Percentiles rank a stretch among this genome's conserved stretches.
phyloP scores from a whole-genome alignment of 30 jellyfish, hydroid and myxozoan species.

The Aurelia sp. region DNA sequence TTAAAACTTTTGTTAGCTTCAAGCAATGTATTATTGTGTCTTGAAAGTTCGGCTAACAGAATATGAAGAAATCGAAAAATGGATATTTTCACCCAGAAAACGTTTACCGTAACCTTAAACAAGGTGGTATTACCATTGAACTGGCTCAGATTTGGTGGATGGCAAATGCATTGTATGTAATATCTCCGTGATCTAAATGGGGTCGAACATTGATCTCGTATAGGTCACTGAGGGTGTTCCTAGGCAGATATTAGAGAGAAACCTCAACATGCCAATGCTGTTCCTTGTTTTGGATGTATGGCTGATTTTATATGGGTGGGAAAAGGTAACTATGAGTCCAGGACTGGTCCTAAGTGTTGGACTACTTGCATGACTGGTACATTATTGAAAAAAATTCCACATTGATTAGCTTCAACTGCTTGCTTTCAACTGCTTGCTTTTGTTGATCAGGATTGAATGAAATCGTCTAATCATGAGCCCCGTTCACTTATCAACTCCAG shows the following conservation, averaged over 20 bases:
- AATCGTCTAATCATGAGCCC: neutral
- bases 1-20: no score
- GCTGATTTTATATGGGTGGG: conserved; percentile 38
- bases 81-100: no score
- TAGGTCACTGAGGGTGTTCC: conserved; percentile 60
- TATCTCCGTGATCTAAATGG: conserved; percentile 73
- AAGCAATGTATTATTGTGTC: no score
- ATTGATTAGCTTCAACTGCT: no score
- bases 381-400: conserved; percentile 17
- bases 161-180: conserved; percentile 30
- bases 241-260: conserved; percentile 76
- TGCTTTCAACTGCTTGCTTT: no score
- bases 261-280: conserved; percentile 73
- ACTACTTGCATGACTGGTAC: conserved; percentile 19
- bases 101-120: conserved; percentile 5
- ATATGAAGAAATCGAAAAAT: no score
- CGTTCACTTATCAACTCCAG: conserved; percentile 9
- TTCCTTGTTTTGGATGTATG: conserved; percentile 39
- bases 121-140: conserved; percentile 27
- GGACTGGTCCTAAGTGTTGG: conserved; percentile 44
- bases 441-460: no score
- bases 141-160: conserved; percentile 49
- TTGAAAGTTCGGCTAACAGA: no score
- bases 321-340: conserved; percentile 40
- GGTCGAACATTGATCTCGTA: conserved; percentile 65